phyloP scores from a whole-genome alignment of 2,888 invertebrate species.

The Hedya salicella region DNA sequence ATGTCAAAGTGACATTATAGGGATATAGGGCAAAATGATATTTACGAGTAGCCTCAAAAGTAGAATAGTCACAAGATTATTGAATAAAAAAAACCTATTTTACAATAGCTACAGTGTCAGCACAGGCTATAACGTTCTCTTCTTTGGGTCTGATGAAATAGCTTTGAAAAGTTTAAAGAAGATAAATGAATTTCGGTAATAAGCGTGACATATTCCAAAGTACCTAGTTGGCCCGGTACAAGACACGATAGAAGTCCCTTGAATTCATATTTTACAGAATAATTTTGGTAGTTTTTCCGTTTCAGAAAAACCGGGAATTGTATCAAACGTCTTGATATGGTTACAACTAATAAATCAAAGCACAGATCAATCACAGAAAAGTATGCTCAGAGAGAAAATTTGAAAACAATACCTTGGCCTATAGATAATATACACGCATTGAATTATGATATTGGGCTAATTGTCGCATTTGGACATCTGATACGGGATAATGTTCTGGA shows the following conservation, averaged over 20 bases:
- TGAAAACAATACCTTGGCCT: slow-evolving; percentile 89
- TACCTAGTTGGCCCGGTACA: background rate
- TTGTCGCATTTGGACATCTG: slow-evolving; percentile 97
- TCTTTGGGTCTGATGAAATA: slow-evolving; percentile 95
- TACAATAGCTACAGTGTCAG: slow-evolving; percentile 52
- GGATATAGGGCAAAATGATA: slow-evolving; percentile 51
- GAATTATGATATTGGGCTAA: slow-evolving; percentile 93
- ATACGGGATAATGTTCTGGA: slow-evolving; percentile 91
- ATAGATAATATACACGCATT: slow-evolving; percentile 65
- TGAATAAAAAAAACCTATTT: slow-evolving; percentile 55
- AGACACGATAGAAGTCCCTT: no score
- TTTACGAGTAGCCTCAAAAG: slow-evolving; percentile 63
- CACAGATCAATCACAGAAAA: slow-evolving; percentile 86
- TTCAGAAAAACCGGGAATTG: slow-evolving; percentile 81
- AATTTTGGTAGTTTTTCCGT: slow-evolving; percentile 42
- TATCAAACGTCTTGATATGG: slow-evolving; percentile 87
- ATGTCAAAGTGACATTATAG: slow-evolving; percentile 8
- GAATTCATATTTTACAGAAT: no score
- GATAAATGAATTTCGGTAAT: slow-evolving; percentile 88
- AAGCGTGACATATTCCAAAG: slow-evolving; percentile 44
- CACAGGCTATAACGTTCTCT: slow-evolving; percentile 81
- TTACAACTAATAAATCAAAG: slow-evolving; percentile 87
- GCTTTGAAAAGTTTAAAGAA: slow-evolving; percentile 89
- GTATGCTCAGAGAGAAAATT: slow-evolving; percentile 87
- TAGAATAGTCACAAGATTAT: slow-evolving; percentile 52